Percentiles rank a stretch among this genome's conserved stretches.
Conservation (phyloP, 2,797 vertebrate species). For the Urosaurus nigricauda region DNA sequence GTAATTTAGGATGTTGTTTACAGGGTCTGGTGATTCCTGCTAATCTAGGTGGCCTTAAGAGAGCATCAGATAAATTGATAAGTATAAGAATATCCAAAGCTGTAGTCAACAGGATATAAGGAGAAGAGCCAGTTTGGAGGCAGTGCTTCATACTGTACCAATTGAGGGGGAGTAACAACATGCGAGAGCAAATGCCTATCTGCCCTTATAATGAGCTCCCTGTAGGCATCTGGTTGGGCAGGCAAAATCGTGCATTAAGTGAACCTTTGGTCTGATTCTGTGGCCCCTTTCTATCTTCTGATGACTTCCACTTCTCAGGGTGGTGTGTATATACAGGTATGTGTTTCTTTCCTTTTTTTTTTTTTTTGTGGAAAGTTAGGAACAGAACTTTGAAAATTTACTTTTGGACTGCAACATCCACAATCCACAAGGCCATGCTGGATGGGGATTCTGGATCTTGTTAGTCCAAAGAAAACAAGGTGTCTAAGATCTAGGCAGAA, state of each 20-base stretch:
- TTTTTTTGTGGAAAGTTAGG: no score
- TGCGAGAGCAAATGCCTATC: background rate
- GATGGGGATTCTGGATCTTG: no score
- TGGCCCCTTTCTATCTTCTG: background rate
- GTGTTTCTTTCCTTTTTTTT: background rate
- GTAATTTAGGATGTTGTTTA: background rate
- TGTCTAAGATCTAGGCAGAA: no score
- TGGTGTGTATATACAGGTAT: background rate
- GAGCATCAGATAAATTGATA: background rate
- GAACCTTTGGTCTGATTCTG: background rate
- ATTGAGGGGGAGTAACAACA: background rate
- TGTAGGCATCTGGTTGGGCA: background rate
- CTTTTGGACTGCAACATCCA: no score
- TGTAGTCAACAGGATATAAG: background rate
- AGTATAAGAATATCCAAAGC: background rate
- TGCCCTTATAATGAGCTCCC: background rate
- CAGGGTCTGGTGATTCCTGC: background rate
- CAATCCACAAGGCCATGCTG: no score
- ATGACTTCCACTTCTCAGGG: background rate
- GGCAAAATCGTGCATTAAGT: background rate
- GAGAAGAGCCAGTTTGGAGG: background rate
- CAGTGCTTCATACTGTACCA: background rate
- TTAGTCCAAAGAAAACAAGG: no score
- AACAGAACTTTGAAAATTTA: no score
- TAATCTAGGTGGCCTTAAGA: background rate